These are phyloP conservation scores for Caenorhabditis angaria DNA, from an alignment of 2,888 invertebrate species.

Conservation along the genomic window DNA sequence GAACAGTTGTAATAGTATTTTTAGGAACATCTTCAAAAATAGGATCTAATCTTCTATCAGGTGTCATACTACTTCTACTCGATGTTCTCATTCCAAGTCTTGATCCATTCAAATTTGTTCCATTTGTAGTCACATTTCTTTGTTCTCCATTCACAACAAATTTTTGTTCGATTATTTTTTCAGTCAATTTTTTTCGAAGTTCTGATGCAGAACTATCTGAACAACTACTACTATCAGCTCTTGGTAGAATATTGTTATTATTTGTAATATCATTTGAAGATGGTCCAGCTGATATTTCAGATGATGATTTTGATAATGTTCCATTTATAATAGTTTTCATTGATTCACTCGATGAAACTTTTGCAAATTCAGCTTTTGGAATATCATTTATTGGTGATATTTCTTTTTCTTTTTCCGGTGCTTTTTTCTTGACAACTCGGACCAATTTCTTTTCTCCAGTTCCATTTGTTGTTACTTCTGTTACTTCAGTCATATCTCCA, in stretches of 20 bases:
- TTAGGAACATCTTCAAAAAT: slow-evolving; percentile 44
- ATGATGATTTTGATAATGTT: background rate
- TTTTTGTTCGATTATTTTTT: slow-evolving; percentile 43
- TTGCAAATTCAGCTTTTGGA: slow-evolving; percentile 30
- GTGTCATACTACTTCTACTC: slow-evolving; percentile 49
- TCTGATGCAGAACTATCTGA: slow-evolving; percentile 27
- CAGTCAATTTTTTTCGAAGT: slow-evolving; percentile 42
- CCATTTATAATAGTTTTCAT: slow-evolving; percentile 38
- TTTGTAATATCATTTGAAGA: slow-evolving; percentile 7
- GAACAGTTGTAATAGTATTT: slow-evolving; percentile 21
- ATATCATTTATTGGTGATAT: slow-evolving; percentile 39
- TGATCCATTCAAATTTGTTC: slow-evolving; percentile 19
- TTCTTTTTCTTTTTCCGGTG: slow-evolving; percentile 27
- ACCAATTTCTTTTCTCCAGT: slow-evolving; percentile 36
- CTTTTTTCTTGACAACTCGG: slow-evolving; percentile 38
- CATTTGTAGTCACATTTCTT: slow-evolving; percentile 31
- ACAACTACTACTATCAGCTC: slow-evolving; percentile 26
- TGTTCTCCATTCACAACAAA: slow-evolving; percentile 52
- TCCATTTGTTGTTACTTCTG: slow-evolving; percentile 17
- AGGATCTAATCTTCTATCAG: slow-evolving; percentile 48
- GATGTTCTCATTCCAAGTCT: slow-evolving; percentile 35
- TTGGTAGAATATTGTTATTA: background rate
- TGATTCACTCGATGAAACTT: slow-evolving; percentile 29
- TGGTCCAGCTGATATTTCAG: slow-evolving; percentile 19
- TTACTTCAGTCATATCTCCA: slow-evolving; percentile 1